These are phyloP conservation scores for Ibycter americanus DNA, from an alignment of 2,797 vertebrate species.

Conservation along the genomic window DNA sequence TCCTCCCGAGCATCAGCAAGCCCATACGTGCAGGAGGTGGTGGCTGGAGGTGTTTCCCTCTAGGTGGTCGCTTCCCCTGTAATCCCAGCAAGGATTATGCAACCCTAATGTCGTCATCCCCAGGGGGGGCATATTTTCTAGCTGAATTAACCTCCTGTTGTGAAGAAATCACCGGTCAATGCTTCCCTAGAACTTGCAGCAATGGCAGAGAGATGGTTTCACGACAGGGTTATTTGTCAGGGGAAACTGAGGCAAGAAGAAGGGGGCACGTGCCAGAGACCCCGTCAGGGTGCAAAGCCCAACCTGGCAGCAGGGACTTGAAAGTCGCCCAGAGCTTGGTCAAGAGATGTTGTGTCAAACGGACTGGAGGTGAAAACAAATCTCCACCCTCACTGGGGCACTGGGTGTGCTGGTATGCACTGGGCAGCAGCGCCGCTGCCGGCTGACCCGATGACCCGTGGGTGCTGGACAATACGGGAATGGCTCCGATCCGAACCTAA, in stretches of 20 bases:
- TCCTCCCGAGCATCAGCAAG: neutral
- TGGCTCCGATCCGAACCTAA: neutral
- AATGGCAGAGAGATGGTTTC: neutral
- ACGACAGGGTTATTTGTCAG: neutral
- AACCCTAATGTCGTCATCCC: neutral
- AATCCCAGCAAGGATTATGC: neutral
- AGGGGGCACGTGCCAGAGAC: neutral
- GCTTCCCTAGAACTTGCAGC: neutral
- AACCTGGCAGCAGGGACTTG: neutral
- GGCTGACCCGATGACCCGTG: accelerated
- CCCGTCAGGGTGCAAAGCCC: neutral
- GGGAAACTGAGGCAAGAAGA: neutral
- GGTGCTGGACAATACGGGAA: neutral
- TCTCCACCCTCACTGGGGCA: accelerated
- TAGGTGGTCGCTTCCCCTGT: neutral
- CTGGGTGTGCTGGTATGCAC: neutral
- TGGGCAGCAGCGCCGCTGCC: neutral
- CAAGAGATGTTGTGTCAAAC: accelerated
- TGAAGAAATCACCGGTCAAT: neutral
- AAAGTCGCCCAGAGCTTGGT: neutral
- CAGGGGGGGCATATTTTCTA: neutral
- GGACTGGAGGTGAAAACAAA: neutral
- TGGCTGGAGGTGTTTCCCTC: neutral
- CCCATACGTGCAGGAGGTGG: accelerated
- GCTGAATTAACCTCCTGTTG: neutral